Conservation (phyloP, 1,140 invertebrate genomes). For the Lucilia sericata region DNA sequence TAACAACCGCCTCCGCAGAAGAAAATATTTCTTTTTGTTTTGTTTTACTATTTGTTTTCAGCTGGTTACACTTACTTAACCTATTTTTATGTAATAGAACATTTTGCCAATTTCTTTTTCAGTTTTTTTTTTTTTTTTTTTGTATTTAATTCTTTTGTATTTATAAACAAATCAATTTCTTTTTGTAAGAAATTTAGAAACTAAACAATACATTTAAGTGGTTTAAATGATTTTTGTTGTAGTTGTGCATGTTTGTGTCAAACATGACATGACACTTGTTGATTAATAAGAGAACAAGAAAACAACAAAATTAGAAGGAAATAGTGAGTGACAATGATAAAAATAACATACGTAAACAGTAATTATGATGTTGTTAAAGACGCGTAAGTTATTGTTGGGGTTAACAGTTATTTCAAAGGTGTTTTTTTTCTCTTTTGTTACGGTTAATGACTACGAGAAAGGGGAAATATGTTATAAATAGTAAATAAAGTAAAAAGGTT, state of each 20-base stretch:
- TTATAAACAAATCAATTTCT: background rate
- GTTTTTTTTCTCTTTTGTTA: too few species aligned
- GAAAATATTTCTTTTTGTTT: too few species aligned
- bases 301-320: background rate
- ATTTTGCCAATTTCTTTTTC: too few species aligned
- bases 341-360: background rate
- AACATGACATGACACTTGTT: conserved; percentile 26
- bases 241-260: background rate
- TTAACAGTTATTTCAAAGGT: background rate
- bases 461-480: too few species aligned
- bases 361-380: background rate
- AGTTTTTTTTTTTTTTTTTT: background rate
- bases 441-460: too few species aligned
- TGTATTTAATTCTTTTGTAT: background rate
- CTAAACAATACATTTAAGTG: background rate
- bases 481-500: too few species aligned
- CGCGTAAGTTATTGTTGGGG: background rate
- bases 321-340: background rate
- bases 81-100: too few species aligned
- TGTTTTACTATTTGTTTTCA: too few species aligned
- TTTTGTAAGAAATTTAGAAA: background rate
- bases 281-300: background rate
- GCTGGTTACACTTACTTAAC: too few species aligned
- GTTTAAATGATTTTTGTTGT: background rate
- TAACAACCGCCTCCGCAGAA: too few species aligned